Evolutionary conservation across 1,140 invertebrate genomes (phyloP).

Genomic region (Neotoxoptera formosana): DNA sequence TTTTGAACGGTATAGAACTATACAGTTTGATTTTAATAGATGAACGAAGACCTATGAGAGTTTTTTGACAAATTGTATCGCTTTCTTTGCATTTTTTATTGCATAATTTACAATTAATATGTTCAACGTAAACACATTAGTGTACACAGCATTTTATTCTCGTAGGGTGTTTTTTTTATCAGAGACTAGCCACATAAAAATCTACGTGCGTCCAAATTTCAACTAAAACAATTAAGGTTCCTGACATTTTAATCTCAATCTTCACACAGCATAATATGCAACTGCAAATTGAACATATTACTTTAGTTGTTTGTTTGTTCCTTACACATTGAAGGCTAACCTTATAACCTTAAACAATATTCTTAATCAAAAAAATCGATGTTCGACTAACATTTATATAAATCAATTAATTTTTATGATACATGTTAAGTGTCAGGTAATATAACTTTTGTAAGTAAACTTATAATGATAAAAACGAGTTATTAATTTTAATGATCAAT

Average conservation of each 20-base stretch:
- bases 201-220: not conserved
- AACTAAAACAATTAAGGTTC: too few species aligned
- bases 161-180: not conserved
- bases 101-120: not conserved
- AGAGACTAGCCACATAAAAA: not conserved
- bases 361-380: not conserved
- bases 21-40: not conserved
- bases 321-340: not conserved
- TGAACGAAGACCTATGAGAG: not conserved
- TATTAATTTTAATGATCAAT: not conserved
- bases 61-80: not conserved
- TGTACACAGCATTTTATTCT: not conserved
- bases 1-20: not conserved
- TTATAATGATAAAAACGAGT: not conserved
- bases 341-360: too few species aligned
- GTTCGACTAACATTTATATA: not conserved
- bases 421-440: not conserved
- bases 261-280: not conserved
- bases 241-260: not conserved
- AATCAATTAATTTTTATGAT: not conserved
- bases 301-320: not conserved
- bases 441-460: not conserved
- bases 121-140: not conserved
- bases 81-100: not conserved
- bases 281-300: not conserved